Evolutionary conservation across 1,140 invertebrate genomes (phyloP), one percentile per base, ranked within the genome.

Genomic region (Neodiprion pinetum): DNA sequence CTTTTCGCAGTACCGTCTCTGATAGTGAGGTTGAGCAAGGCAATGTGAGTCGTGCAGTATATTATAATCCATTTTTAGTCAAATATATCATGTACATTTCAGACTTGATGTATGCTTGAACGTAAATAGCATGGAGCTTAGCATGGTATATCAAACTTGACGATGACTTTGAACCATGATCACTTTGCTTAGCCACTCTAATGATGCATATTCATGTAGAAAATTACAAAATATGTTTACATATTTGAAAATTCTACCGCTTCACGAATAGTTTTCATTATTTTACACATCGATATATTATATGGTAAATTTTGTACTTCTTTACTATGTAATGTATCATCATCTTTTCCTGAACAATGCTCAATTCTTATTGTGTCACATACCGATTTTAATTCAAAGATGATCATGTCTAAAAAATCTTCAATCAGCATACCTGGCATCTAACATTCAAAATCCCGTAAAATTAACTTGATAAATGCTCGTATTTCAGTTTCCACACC

Each of bases 11-110:
- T 78, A 96, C 96, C 71, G 94, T 97, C 76, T 98, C 96, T 77
- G 97, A 98, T 89, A 97, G 95, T 83, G 97, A 98, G 90, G 92
- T 96, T 83, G 95, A 97, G 89, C 93, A 93, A 84, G 92, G 94
- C 86, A 95, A 95, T 91, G 95, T 96, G 91, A 94, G 94, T 93
- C 83, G 67, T 53, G 21, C 11, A 69, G 11, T 28, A 48, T 48
- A 65, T 14, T 4, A 28, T 72, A n/a, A 53, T 53, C 70, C 17
- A 40, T 40, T 40, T 40, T 74, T 48, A 67, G 12, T 48, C 53
- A 50, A 50, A 75, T 40, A 71, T 67, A 40, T 40, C 28, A 40
- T 23, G 65, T 5, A 17, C 9, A 74, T 28, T 74, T 74, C 53
- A 14, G 53, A 61, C 28, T 40, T 40, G n/a, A 40, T 40, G 53